These are phyloP conservation scores for Thaumetopoea pityocampa DNA, from an alignment of 1,140 invertebrate genomes.

Conservation along the genomic window DNA sequence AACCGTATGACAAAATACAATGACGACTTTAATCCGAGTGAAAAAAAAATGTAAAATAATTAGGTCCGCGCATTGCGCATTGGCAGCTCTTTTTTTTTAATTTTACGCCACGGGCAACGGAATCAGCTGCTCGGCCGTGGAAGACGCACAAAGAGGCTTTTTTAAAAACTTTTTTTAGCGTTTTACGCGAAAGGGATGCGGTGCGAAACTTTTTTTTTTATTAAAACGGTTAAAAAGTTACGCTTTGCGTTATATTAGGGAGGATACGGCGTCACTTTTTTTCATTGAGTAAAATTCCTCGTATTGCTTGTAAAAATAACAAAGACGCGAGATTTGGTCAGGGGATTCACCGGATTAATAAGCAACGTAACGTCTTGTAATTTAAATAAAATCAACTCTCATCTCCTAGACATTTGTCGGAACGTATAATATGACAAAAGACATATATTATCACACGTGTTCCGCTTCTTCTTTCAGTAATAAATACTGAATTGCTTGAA, in stretches of 20 bases:
- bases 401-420: too few relatives aligned
- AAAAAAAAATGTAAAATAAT: slow-evolving; percentile 13
- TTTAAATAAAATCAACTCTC: too few relatives aligned
- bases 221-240: slow-evolving; percentile 3
- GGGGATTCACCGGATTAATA: too few relatives aligned
- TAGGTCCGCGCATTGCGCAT: slow-evolving; percentile 6
- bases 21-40: slow-evolving; percentile 2
- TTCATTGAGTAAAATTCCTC: too few relatives aligned
- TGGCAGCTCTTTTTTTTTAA: slow-evolving; percentile 11
- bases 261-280: not conserved
- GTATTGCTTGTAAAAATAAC: too few relatives aligned
- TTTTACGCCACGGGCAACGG: slow-evolving; percentile 8
- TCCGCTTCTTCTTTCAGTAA: too few relatives aligned
- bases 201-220: slow-evolving; percentile 10
- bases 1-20: too few relatives aligned
- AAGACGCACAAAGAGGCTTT: slow-evolving; percentile 13
- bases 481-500: too few relatives aligned
- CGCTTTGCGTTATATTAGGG: slow-evolving; percentile 2
- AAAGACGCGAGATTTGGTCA: too few relatives aligned
- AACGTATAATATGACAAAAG: too few relatives aligned
- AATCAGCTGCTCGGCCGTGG: slow-evolving; percentile 11
- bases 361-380: too few relatives aligned
- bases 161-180: slow-evolving; percentile 11
- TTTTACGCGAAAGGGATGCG: slow-evolving; percentile 14
- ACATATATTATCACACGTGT: too few relatives aligned